These are phyloP conservation scores for Limenitis camilla DNA, from an alignment of 2,888 invertebrate species.

Conservation along the genomic window DNA sequence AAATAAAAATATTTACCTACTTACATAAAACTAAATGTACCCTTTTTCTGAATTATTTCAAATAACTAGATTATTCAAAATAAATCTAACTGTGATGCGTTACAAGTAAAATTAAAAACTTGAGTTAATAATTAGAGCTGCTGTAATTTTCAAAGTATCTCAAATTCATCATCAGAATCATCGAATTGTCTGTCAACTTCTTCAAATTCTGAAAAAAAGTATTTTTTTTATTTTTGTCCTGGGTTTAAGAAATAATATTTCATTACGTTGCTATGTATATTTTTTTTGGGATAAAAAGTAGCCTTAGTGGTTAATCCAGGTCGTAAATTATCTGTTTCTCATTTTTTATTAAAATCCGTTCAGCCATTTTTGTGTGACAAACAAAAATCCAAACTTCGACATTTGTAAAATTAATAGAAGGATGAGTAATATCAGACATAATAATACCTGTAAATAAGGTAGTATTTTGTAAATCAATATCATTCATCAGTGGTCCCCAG, in stretches of 20 bases:
- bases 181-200: slow-evolving; percentile 77
- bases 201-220: slow-evolving; percentile 73
- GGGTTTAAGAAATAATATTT: no score
- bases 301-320: no score
- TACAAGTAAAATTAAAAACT: no score
- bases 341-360: no score
- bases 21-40: neutral
- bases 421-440: no score
- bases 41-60: neutral
- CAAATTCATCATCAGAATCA: slow-evolving; percentile 88
- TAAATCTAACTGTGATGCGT: neutral
- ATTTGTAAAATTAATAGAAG: no score
- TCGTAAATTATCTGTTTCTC: no score
- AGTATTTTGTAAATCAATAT: slow-evolving; percentile 57
- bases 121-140: neutral
- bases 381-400: no score
- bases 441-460: slow-evolving; percentile 60
- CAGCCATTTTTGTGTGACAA: no score
- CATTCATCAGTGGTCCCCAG: slow-evolving; percentile 76
- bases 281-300: no score
- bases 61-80: neutral
- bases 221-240: no score
- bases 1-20: neutral
- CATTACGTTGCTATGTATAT: no score
- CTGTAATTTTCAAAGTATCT: slow-evolving; percentile 77